Evolutionary conservation across 2,797 vertebrate genomes (phyloP), one percentile per base, ranked within the genome.

Genomic region (Sitta carolinensis): DNA sequence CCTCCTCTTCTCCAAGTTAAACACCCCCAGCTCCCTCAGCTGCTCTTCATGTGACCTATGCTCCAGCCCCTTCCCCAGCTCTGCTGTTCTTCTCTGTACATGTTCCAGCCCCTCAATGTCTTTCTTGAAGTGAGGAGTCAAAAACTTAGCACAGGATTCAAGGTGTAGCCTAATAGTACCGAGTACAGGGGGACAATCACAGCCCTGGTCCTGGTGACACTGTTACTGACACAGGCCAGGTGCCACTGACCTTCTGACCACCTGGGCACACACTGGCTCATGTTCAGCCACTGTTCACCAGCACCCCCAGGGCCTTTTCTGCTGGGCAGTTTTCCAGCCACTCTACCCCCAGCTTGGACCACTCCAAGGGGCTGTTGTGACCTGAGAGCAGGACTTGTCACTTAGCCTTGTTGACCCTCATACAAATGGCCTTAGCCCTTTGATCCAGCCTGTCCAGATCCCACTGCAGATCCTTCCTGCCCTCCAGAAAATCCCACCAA

Each of bases 161-260:
- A 63, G 13, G 32, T 16, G 14, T 2, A 6, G 3, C 27, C 7
- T 55, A 52, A n/a, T 17, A n/a, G 11, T 43, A n/a, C 7, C 19
- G 7, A 27, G 16, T 20, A 15, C 32, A 63, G 16, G 2, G 19
- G 10, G 19, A 29, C 13, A 63, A 17, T 38, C 50, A 3, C 21
- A 25, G 4, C 50, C 13, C 26, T 36, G 40, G 26, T 36, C 21
- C 61, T 45, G 75, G 19, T 42, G 38, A n/a, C 25, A 16, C 14
- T 30, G 0, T 3, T 70, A 3, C 29, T 72, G 58, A n/a, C 5
- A 43, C 26, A 57, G 2, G 0, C 13, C 67, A 29, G 22, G 9
- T 79, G 8, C 3, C 58, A 38, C 0, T 64, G 67, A 8, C 32
- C 5, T 38, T n/a, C 27, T 72, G 27, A 1, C 15, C 4, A n/a